Conservation (phyloP, 2,888 invertebrate genomes). For the Dione vanillae region DNA sequence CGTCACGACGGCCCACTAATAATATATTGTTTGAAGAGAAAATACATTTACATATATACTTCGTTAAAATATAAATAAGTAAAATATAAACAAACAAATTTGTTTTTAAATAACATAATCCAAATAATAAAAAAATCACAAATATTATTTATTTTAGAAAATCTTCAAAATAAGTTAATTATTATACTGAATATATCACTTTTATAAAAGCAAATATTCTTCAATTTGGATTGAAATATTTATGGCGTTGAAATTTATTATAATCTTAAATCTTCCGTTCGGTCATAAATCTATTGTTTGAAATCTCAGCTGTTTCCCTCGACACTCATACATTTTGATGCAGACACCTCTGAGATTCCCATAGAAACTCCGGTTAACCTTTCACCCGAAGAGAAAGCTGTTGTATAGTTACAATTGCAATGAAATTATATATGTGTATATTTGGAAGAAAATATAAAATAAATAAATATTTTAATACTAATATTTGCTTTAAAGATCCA, state of each 20-base stretch:
- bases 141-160: too few relatives aligned
- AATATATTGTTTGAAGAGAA: too few relatives aligned
- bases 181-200: constrained; percentile 5
- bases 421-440: too few relatives aligned
- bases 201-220: constrained; percentile 6
- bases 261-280: constrained; percentile 39
- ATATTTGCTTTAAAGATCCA: too few relatives aligned
- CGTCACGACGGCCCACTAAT: too few relatives aligned
- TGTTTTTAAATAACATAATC: too few relatives aligned
- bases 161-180: neutral
- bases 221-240: constrained; percentile 25
- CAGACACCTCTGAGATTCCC: constrained; percentile 60
- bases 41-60: too few relatives aligned
- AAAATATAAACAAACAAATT: too few relatives aligned
- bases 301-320: constrained; percentile 79
- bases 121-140: too few relatives aligned
- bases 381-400: constrained; percentile 28
- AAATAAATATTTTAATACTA: too few relatives aligned
- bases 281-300: constrained; percentile 75
- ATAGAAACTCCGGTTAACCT: constrained; percentile 39
- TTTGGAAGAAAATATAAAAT: too few relatives aligned
- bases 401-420: constrained; percentile 2
- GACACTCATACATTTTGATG: constrained; percentile 79
- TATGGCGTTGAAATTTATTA: constrained; percentile 32
- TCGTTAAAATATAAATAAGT: too few relatives aligned